phyloP scores from a whole-genome alignment of 2,888 invertebrate species.

The Villa cingulata region DNA sequence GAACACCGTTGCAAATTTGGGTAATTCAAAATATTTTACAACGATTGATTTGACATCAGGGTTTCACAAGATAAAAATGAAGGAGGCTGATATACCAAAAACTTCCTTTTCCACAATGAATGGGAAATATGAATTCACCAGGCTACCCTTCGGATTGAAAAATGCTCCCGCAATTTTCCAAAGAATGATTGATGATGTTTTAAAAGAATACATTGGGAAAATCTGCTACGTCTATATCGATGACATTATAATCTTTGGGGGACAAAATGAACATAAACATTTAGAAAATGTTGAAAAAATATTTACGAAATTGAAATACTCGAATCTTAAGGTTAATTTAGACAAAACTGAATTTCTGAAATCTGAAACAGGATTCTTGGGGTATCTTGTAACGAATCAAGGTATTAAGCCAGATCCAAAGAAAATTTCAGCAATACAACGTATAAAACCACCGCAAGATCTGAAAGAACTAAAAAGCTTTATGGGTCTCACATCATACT shows the following conservation, averaged over 20 bases:
- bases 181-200: conserved; percentile 4
- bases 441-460: too few relatives aligned
- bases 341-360: too few relatives aligned
- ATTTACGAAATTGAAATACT: background rate
- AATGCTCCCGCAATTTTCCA: conserved; percentile 5
- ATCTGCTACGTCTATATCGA: conserved; percentile 6
- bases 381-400: too few relatives aligned
- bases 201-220: conserved; percentile 1
- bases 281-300: background rate
- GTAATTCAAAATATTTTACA: background rate
- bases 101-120: too few relatives aligned
- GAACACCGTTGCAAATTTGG: background rate
- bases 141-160: conserved; percentile 2
- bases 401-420: too few relatives aligned
- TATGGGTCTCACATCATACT: too few relatives aligned
- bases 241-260: conserved; percentile 3
- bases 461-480: too few relatives aligned
- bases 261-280: background rate
- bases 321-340: too few relatives aligned
- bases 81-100: conserved; percentile 1
- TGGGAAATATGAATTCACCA: background rate
- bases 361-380: too few relatives aligned
- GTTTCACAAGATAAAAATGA: conserved; percentile 6
- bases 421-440: too few relatives aligned
- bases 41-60: background rate